Conservation (phyloP, 2,113 vertebrate species). For the Sinocyclocheilus rhinocerous region DNA sequence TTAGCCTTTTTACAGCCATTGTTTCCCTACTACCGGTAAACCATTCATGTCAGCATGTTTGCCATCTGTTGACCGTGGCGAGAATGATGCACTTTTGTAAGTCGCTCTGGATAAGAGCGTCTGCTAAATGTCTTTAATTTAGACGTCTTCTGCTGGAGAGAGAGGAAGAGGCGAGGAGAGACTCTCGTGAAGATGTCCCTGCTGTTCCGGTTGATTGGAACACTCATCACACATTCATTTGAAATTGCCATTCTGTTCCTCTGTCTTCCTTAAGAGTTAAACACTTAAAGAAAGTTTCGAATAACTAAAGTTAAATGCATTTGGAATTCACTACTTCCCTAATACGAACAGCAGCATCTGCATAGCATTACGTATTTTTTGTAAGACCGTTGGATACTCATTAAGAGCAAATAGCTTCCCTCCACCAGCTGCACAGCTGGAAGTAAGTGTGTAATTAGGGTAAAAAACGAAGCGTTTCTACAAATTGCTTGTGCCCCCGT, state of each 20-base stretch:
- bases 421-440: constrained; percentile 58
- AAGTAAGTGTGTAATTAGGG: constrained; percentile 62
- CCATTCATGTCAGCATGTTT: not conserved
- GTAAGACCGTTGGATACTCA: constrained; percentile 57
- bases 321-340: constrained; percentile 48
- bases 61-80: constrained; percentile 26
- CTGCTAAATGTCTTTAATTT: constrained; percentile 27
- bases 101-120: not conserved
- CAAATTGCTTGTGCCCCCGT: constrained; percentile 55
- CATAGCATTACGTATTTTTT: constrained; percentile 49
- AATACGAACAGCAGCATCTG: constrained; percentile 41
- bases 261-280: constrained; percentile 13
- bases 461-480: constrained; percentile 54
- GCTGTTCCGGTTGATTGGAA: constrained; percentile 37
- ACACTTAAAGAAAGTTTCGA: constrained; percentile 58
- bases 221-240: constrained; percentile 51
- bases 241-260: not conserved
- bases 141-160: not conserved
- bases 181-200: constrained; percentile 29
- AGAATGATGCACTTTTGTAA: not conserved
- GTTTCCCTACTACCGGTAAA: not conserved
- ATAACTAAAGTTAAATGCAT: constrained; percentile 46
- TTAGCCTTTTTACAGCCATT: not conserved
- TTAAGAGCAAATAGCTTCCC: constrained; percentile 61
- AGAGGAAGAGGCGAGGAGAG: constrained; percentile 16